Evolutionary conservation across 2,797 vertebrate species (phyloP), one percentile per base, ranked within the genome.

Genomic region (Lerista edwardsae): DNA sequence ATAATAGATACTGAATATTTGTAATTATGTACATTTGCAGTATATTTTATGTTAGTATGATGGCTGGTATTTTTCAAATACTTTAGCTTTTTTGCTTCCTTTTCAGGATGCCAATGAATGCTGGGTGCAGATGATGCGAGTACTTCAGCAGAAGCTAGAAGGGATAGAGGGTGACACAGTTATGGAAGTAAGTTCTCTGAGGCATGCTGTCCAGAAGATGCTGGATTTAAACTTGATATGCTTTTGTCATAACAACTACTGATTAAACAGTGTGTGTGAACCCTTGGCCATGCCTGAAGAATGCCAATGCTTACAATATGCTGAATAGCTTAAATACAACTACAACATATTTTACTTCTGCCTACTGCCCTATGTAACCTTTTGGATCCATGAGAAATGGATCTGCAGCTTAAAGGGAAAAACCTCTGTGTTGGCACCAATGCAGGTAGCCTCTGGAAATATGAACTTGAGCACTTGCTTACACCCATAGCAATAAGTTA

Each of bases 61-160:
- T 51, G 7, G 12, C 47, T 51, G 47, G 51, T 17, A 55, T 55
- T 55, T 2, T 8, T 69, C 47, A 36, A 34, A 27, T 29, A 19
- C 10, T 59, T 29, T 55, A 55, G 10, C 68, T 61, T 6, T 62
- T 84, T 15, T 86, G 1, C 89, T 90, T 75, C 64, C 71, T 84
- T 94, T 75, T 29, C 91, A 99, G 98, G 99, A 99, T 97, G 99
- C 99, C 82, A 99, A 99, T 65, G 99, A 99, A 91, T 99, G 98
- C 94, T 99, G 98, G 98, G 94, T 98, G 90, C 97, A 99, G 94
- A 97, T 99, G 95, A 98, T 99, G 98, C 97, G 98, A 84, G 98
- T 99, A 29, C 96, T 99, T 78, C 99, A 99, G 93, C 99, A 99
- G 94, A 99, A 99, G 84, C 90, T 99, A 93, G 98, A 99, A 95